Base-by-base conservation (phyloP, 2,113 vertebrate species). In the Anhinga rufa region DNA sequence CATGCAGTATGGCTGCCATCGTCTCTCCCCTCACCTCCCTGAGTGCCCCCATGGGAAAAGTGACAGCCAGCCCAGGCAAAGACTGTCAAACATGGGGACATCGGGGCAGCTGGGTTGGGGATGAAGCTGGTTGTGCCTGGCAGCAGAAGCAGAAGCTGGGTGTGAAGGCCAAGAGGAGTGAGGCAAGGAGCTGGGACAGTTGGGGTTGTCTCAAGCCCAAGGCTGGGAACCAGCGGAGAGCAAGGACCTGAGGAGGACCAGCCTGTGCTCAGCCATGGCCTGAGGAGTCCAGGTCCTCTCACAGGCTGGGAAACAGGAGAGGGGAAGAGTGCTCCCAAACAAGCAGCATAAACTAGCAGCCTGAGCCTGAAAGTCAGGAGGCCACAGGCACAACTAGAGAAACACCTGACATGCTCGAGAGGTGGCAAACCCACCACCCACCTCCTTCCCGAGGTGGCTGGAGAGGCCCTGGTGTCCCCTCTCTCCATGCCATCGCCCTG, bases 401-500 rank as follows among this genome's bases (percentile, higher is more conserved):
- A 88, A 77, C 11, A 26, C 14, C 22, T 60, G 48, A 54, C 32
- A 14, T 4, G 18, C 46, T 28, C 3, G 4, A 54, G 26, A 70
- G 28, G 69, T 7, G 6, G 14, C 18, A 85, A 86, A 68, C 7
- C 9, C 46, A 66, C 15, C n/a, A 48, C 28, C 15, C 51, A n/a
- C 7, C 9, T 14, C 38, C 38, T 40, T 40, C 38, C 38, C 38
- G 25, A 31, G 32, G n/a, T 36, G 57, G 20, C 40, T 40, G 34
- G 66, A 38, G 16, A 25, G 49, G 46, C 38, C 32, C 21, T 62
- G 44, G 18, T 12, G 8, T 29, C 40, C 14, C 28, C 31, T 21
- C 40, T 60, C 42, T 29, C 17, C 0, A 0, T 0, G 2, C 57
- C 51, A n/a, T 7, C 1, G 3, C 7, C 38, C 18, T 1, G 1